Conservation (phyloP, 2,113 vertebrate species). For the Oxyura jamaicensis region DNA sequence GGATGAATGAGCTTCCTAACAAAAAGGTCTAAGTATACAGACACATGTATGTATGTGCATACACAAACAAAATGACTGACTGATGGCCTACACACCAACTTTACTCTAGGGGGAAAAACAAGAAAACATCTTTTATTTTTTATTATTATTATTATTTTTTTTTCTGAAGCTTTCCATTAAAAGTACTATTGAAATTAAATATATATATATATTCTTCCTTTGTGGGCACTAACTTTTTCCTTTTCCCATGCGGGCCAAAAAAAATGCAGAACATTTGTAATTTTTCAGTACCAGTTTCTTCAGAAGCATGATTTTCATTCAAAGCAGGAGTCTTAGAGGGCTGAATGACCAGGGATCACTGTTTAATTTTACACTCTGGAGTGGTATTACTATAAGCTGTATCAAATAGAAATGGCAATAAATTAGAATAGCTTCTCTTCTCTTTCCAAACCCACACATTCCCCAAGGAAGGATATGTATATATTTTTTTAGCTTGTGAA, state of each 20-base stretch:
- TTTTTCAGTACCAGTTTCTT: background rate
- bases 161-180: background rate
- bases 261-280: background rate
- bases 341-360: background rate
- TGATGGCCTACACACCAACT: background rate
- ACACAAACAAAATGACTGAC: background rate
- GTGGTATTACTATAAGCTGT: background rate
- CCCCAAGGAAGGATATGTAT: background rate
- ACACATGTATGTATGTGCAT: background rate
- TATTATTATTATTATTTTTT: too few species aligned
- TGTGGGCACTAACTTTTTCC: background rate
- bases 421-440: background rate
- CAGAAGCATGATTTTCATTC: background rate
- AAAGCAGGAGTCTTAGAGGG: background rate
- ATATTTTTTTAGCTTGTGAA: background rate
- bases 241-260: fast-evolving
- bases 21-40: background rate
- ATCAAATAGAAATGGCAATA: background rate
- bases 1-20: background rate
- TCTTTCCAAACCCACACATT: background rate
- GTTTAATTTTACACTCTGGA: background rate
- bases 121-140: background rate
- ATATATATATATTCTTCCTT: background rate
- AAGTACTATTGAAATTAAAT: background rate
- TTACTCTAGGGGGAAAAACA: fast-evolving